Base-by-base conservation (phyloP, 1,140 invertebrate species). In the Zaprionus inermis region DNA sequence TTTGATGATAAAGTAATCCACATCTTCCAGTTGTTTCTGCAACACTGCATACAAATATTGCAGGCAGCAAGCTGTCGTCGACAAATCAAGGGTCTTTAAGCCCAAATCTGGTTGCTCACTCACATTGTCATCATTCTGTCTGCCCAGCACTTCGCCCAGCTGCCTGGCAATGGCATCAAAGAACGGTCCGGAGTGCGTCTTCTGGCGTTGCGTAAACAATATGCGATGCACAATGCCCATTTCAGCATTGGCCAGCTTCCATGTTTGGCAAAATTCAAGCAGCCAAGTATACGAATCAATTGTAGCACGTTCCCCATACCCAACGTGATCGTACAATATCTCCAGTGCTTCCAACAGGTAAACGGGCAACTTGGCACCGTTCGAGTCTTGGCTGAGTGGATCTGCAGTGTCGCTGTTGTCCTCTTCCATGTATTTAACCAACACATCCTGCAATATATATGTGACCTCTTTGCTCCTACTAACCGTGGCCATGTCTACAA, bases 241-340 rank as follows among this genome's bases (percentile, higher is more conserved):
- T 6, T 91, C 72, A 11, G 67, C 46, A n/a, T 75, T 75, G 0
- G 75, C 64, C 9, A 91, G 38, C 30, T 90, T 82, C 66, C 81
- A 76, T 0, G 52, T 75, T 38, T 57, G 72, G 58, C 91, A 92
- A 56, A 92, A 92, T n/a, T 79, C 69, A 7, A 90, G 38, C 10
- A 92, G 52, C 91, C 91, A 92, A 22, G 78, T 72, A 41, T 84
- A 92, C 0, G 88, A 86, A 20, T 91, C 90, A 1, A 72, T 81
- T 14, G 81, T 64, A 0, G 77, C 69, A 5, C 80, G 74, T 28
- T 84, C 76, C 0, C 52, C 75, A 52, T 57, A 91, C 0, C 69
- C 55, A 4, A 91, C 80, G 58, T 91, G 88, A 46, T 90, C 83
- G 28, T 92, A 90, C 0, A 91, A 55, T 12, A 91, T 58, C 52